Evolutionary conservation across 2,888 invertebrate genomes (phyloP).

Genomic region (Ochlodes sylvanus): DNA sequence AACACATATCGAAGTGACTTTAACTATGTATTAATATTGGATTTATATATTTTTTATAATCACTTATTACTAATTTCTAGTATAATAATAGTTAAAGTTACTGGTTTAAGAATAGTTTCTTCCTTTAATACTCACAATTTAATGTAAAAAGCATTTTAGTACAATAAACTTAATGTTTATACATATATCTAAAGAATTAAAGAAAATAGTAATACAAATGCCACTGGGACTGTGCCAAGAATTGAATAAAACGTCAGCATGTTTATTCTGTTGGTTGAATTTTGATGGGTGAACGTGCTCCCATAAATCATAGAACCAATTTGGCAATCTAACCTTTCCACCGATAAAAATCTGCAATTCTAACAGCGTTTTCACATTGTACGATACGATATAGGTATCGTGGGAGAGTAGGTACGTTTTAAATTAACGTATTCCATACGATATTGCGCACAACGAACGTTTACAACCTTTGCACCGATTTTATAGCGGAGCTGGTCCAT

Average conservation of each 20-base stretch:
- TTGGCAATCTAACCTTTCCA: constrained; percentile 26
- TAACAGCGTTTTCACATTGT: constrained; percentile 6
- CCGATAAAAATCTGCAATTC: constrained; percentile 25
- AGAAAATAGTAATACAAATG: not conserved
- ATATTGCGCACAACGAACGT: not conserved
- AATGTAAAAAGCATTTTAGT: not conserved
- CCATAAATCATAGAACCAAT: constrained; percentile 22
- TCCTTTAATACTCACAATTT: too few relatives aligned
- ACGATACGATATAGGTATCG: not conserved
- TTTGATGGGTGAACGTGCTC: constrained; percentile 24
- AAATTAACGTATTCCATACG: constrained; percentile 3
- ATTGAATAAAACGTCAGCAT: constrained; percentile 16
- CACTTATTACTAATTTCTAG: too few relatives aligned
- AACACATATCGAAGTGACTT: too few relatives aligned
- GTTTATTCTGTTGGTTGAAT: constrained; percentile 24
- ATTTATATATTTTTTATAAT: too few relatives aligned
- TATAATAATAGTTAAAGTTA: too few relatives aligned
- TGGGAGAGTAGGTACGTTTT: constrained; percentile 1
- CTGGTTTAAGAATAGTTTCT: too few relatives aligned
- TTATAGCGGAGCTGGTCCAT: too few relatives aligned
- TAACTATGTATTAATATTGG: too few relatives aligned
- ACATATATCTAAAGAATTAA: not conserved
- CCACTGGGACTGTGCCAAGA: constrained; percentile 15
- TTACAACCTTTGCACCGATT: not conserved
- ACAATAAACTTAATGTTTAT: not conserved